Evolutionary conservation across 2,888 invertebrate genomes (phyloP).

Genomic region (Xestia c-nigrum): DNA sequence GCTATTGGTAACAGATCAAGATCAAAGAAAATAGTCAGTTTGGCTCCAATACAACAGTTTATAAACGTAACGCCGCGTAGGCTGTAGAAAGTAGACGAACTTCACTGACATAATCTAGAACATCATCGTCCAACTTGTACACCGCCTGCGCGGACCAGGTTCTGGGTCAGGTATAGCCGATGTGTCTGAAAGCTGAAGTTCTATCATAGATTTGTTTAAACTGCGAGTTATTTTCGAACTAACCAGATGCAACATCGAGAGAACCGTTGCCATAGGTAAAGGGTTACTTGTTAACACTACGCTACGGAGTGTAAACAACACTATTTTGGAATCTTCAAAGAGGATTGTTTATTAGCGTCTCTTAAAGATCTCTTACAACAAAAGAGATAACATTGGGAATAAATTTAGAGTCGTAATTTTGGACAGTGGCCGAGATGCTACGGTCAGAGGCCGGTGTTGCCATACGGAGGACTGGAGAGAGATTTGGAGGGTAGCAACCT

Average conservation of each 20-base stretch:
- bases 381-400: slow-evolving; percentile 83
- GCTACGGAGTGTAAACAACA: slow-evolving; percentile 80
- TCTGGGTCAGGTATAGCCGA: slow-evolving; percentile 49
- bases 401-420: slow-evolving; percentile 82
- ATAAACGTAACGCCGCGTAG: slow-evolving; percentile 50
- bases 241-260: slow-evolving; percentile 51
- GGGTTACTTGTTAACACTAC: slow-evolving; percentile 71
- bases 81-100: slow-evolving; percentile 37
- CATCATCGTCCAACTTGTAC: slow-evolving; percentile 20
- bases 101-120: slow-evolving; percentile 24
- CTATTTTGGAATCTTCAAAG: slow-evolving; percentile 86
- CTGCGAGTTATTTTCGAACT: slow-evolving; percentile 43
- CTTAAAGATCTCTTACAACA: slow-evolving; percentile 79
- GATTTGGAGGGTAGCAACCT: slow-evolving; percentile 47
- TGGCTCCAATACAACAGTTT: slow-evolving; percentile 53
- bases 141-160: slow-evolving; percentile 24
- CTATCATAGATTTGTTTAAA: slow-evolving; percentile 50
- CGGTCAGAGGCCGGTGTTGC: slow-evolving; percentile 67
- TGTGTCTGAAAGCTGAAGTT: slow-evolving; percentile 13
- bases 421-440: slow-evolving; percentile 76
- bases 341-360: slow-evolving; percentile 80
- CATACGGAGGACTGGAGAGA: slow-evolving; percentile 65
- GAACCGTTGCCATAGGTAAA: slow-evolving; percentile 55
- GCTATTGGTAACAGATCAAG: slow-evolving; percentile 57
- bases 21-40: slow-evolving; percentile 57